A percentile compares a stretch with the other conserved stretches of the same genome.
These are phyloP conservation scores for Paracanthobrama guichenoti DNA, from an alignment of 2,113 vertebrate species.

Conservation along the genomic window DNA sequence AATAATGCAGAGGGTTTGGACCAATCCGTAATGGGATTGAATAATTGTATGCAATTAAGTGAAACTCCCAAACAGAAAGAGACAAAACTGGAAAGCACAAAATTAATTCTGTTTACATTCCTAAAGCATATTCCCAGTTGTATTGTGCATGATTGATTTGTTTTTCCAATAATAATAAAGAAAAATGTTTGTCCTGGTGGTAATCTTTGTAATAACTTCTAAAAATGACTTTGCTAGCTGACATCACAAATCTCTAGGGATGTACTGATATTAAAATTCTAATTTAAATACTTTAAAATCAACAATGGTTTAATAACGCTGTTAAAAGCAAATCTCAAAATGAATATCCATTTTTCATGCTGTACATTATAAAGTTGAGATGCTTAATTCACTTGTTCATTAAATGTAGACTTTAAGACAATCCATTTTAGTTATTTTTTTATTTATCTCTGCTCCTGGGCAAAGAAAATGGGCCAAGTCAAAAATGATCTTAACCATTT, in stretches of 20 bases:
- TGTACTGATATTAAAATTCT: not conserved
- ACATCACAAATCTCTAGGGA: not conserved
- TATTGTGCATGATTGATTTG: not conserved
- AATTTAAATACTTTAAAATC: no score
- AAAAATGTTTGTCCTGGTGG: not conserved
- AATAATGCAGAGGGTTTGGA: not conserved
- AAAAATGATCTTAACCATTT: no score
- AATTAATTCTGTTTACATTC: not conserved
- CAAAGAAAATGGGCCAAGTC: no score
- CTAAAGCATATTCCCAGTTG: not conserved
- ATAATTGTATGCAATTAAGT: not conserved
- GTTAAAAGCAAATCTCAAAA: no score
- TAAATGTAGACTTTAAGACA: not conserved
- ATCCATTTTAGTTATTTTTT: not conserved
- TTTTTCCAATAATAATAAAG: not conserved
- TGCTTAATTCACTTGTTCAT: not conserved
- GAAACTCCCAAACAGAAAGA: not conserved
- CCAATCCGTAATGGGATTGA: not conserved
- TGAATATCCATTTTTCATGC: no score
- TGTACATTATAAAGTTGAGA: not conserved
- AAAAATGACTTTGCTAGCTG: not conserved
- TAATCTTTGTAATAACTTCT: not conserved
- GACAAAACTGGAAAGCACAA: not conserved
- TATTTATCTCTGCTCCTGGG: not conserved
- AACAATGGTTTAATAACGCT: no score